These are phyloP conservation scores for Anoplophora glabripennis DNA, from an alignment of 1,140 invertebrate genomes.

Conservation along the genomic window DNA sequence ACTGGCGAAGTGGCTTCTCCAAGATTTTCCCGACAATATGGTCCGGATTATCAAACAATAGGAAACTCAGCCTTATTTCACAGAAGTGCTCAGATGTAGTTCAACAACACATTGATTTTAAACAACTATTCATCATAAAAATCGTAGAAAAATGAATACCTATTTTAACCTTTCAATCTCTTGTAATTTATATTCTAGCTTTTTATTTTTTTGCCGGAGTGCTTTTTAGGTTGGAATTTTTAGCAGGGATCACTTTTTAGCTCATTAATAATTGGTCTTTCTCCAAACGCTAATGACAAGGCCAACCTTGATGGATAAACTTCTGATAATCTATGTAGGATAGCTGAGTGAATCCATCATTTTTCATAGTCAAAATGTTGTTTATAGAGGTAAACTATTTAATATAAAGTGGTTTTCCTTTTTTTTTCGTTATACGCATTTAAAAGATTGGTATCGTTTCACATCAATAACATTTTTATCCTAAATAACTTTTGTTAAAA, in stretches of 20 bases:
- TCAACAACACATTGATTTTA: conserved; percentile 17
- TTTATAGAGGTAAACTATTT: too few relatives aligned
- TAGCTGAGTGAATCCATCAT: background rate
- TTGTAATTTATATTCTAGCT: conserved; percentile 21
- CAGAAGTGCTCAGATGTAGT: conserved; percentile 10
- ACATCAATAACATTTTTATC: too few relatives aligned
- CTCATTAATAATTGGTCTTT: conserved; percentile 7
- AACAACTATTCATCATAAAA: conserved; percentile 16
- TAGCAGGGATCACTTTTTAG: conserved; percentile 9
- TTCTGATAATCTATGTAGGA: background rate
- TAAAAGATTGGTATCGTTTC: too few relatives aligned
- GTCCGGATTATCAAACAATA: conserved; percentile 17
- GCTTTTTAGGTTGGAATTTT: conserved; percentile 12
- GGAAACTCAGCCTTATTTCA: conserved; percentile 8
- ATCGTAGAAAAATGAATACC: conserved; percentile 20
- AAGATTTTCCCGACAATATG: conserved; percentile 17
- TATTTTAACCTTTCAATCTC: conserved; percentile 12
- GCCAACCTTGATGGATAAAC: too few relatives aligned
- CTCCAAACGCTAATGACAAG: conserved; percentile 12
- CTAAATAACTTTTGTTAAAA: too few relatives aligned
- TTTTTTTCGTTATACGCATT: too few relatives aligned
- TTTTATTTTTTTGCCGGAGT: conserved; percentile 12
- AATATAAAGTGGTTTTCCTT: too few relatives aligned
- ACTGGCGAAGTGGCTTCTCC: conserved; percentile 36
- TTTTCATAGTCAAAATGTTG: background rate